phyloP scores from a whole-genome alignment of 1,140 invertebrate species.

The Lucilia sericata region DNA sequence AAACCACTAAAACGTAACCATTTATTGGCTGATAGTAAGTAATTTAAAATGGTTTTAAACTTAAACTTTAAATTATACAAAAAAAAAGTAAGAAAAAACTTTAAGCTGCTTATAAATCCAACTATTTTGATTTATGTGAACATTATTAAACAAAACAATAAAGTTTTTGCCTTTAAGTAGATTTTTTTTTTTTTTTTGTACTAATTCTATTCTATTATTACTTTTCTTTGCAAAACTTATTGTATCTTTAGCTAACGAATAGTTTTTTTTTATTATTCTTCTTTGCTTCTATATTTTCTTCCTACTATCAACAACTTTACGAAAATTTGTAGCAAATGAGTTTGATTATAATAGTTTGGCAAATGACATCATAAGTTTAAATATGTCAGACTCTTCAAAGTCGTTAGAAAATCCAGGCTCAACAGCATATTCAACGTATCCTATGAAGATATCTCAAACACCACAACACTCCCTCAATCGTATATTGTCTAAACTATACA shows the following conservation, averaged over 20 bases:
- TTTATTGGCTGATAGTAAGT: neutral
- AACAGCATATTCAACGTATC: neutral
- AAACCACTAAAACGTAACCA: neutral
- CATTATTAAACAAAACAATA: neutral
- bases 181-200: no score
- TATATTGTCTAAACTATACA: constrained; percentile 44
- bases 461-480: neutral
- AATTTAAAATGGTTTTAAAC: no score
- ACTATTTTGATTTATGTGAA: no score
- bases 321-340: neutral
- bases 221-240: neutral
- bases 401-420: constrained; percentile 1
- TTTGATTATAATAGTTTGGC: neutral
- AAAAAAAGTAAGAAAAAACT: no score
- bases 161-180: neutral
- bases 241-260: neutral
- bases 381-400: neutral
- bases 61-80: no score
- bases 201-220: neutral
- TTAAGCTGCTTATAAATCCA: no score
- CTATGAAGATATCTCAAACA: neutral
- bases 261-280: neutral
- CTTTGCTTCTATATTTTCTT: neutral
- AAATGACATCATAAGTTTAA: constrained; percentile 5
- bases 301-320: neutral